Evolutionary conservation across 2,888 invertebrate genomes (phyloP).

Genomic region (Melanchra persicariae): DNA sequence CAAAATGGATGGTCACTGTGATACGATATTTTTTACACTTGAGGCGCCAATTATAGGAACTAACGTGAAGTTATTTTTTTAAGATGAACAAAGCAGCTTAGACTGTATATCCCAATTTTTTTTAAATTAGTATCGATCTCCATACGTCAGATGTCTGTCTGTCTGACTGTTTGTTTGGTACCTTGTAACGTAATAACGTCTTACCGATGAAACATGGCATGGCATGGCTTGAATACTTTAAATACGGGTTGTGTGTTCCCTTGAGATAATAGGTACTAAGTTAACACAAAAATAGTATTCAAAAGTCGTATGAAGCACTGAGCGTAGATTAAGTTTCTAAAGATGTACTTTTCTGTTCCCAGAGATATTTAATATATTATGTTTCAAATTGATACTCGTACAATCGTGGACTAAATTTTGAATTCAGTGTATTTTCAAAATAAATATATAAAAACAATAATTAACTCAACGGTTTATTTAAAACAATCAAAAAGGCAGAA

Average conservation of each 20-base stretch:
- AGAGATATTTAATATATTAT: too few species aligned
- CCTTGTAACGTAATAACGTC: too few species aligned
- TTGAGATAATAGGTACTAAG: too few species aligned
- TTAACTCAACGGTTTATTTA: neutral
- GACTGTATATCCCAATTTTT: neutral
- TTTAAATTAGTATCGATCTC: neutral
- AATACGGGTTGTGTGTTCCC: neutral
- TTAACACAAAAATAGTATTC: too few species aligned
- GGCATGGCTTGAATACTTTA: too few species aligned
- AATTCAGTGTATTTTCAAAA: too few species aligned
- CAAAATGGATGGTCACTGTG: slow-evolving; percentile 7
- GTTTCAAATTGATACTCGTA: neutral
- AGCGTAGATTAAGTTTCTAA: too few species aligned
- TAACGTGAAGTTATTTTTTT: neutral
- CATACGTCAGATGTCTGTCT: too few species aligned
- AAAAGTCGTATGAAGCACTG: too few species aligned
- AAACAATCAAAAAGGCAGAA: neutral
- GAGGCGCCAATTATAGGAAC: slow-evolving; percentile 23
- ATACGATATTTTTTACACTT: slow-evolving; percentile 29
- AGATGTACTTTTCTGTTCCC: too few species aligned
- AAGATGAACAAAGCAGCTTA: neutral
- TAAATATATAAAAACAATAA: neutral
- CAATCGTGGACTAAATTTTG: neutral
- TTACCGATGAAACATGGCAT: too few species aligned
- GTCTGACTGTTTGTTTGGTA: too few species aligned